Conservation (phyloP, 2,888 invertebrate genomes). For the Altica lythri region DNA sequence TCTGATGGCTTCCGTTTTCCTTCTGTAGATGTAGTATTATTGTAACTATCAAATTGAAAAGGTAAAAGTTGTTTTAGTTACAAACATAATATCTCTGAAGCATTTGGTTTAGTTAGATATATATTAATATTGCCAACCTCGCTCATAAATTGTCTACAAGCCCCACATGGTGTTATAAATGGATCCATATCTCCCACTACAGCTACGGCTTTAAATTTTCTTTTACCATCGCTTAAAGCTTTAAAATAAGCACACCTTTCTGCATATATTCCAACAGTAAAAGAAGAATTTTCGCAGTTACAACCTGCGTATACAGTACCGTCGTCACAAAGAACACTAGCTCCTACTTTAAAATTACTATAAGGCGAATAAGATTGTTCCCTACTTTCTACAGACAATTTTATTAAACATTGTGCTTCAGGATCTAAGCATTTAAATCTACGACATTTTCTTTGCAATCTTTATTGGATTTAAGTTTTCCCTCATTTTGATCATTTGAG, state of each 20-base stretch:
- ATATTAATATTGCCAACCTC: conserved; percentile 78
- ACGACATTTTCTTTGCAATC: too few species aligned
- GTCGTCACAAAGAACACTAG: conserved; percentile 75
- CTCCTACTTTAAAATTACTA: conserved; percentile 88
- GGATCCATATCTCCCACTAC: conserved; percentile 70
- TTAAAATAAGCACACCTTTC: conserved; percentile 81
- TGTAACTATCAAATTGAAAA: too few species aligned
- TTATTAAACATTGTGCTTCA: too few species aligned
- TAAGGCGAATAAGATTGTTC: conserved; percentile 79
- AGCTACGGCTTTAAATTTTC: conserved; percentile 71
- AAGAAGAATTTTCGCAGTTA: conserved; percentile 90
- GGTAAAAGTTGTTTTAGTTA: too few species aligned
- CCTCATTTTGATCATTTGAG: too few species aligned
- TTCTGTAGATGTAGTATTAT: too few species aligned
- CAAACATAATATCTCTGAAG: too few species aligned
- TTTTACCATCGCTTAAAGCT: conserved; percentile 83
- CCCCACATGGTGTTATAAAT: conserved; percentile 84
- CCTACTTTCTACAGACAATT: conserved; percentile 66
- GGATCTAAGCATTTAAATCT: too few species aligned
- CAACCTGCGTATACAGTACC: conserved; percentile 76
- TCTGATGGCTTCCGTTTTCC: too few species aligned
- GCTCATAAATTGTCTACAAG: conserved; percentile 81
- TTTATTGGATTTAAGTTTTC: too few species aligned
- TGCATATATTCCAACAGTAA: conserved; percentile 82
- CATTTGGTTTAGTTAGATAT: conserved; percentile 76